Evolutionary conservation across 2,797 vertebrate species (phyloP).

Genomic region (Telmatherina bonti): DNA sequence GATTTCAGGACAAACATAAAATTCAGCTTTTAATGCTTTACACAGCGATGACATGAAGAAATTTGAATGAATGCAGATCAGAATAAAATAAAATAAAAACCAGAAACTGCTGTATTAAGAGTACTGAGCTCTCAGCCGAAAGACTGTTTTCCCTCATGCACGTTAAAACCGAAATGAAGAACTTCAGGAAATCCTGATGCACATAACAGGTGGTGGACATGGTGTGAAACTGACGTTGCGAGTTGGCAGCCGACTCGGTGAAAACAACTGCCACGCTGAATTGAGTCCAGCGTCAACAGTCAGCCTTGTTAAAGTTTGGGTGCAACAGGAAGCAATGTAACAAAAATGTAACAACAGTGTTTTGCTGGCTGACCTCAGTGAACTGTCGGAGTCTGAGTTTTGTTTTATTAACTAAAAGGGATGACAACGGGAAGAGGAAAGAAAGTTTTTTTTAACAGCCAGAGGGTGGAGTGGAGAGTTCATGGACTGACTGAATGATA

Average conservation of each 20-base stretch:
- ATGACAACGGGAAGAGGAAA: not conserved
- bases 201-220: conserved; percentile 68
- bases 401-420: conserved; percentile 10
- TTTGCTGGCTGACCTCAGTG: conserved; percentile 31
- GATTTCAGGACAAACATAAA: conserved; percentile 16
- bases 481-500: conserved; percentile 1
- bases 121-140: conserved; percentile 35
- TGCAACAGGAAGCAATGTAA: conserved; percentile 52
- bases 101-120: conserved; percentile 12
- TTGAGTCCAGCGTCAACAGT: conserved; percentile 48
- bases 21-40: conserved; percentile 16
- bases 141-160: conserved; percentile 59
- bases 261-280: conserved; percentile 61
- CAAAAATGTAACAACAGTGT: conserved; percentile 36
- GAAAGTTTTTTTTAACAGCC: not conserved
- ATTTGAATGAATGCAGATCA: conserved; percentile 22
- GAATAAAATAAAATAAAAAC: conserved; percentile 32
- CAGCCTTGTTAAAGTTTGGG: conserved; percentile 40
- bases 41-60: conserved; percentile 9
- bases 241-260: conserved; percentile 56
- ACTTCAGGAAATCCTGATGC: conserved; percentile 63
- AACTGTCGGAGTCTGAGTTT: conserved; percentile 20
- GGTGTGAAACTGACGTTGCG: conserved; percentile 34
- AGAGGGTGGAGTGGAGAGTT: conserved; percentile 14
- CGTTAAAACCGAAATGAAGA: conserved; percentile 40